phyloP scores from a whole-genome alignment of 2,113 vertebrate genomes.

The Jaculus jaculus region DNA sequence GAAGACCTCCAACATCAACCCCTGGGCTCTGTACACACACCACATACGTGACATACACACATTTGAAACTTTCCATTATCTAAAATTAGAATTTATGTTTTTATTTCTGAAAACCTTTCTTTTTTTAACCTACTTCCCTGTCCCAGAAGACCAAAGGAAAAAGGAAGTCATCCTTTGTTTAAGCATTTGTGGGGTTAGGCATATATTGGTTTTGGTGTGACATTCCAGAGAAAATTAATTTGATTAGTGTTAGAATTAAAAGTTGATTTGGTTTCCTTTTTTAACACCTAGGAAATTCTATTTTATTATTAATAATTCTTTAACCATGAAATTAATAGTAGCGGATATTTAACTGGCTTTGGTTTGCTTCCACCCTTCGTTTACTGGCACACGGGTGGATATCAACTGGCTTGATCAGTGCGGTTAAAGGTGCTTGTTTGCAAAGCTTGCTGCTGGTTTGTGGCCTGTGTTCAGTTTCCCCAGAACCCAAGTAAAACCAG shows the following conservation, averaged over 20 bases:
- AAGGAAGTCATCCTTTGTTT: not conserved
- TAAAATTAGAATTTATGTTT: slow-evolving; percentile 27
- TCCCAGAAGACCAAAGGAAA: not conserved
- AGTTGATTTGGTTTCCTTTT: not conserved
- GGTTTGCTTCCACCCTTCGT: not conserved
- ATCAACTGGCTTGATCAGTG: not conserved
- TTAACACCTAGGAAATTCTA: slow-evolving; percentile 26
- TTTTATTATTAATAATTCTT: slow-evolving; percentile 2
- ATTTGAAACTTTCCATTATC: not conserved
- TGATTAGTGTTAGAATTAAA: slow-evolving; percentile 44
- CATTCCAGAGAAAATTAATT: slow-evolving; percentile 52
- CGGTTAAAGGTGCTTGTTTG: too few relatives aligned
- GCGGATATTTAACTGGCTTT: slow-evolving; percentile 17
- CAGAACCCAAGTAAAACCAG: too few relatives aligned
- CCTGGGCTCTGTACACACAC: too few relatives aligned
- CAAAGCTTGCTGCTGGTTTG: too few relatives aligned
- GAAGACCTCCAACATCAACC: too few relatives aligned
- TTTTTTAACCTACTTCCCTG: accelerated
- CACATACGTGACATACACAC: not conserved
- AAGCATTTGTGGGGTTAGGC: not conserved
- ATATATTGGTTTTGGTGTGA: slow-evolving; percentile 8
- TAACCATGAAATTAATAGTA: slow-evolving; percentile 23
- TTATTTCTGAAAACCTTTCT: slow-evolving; percentile 1
- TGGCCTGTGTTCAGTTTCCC: too few relatives aligned
- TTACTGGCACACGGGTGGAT: not conserved